Base-by-base conservation (phyloP, 2,113 vertebrate genomes). In the Meriones unguiculatus region DNA sequence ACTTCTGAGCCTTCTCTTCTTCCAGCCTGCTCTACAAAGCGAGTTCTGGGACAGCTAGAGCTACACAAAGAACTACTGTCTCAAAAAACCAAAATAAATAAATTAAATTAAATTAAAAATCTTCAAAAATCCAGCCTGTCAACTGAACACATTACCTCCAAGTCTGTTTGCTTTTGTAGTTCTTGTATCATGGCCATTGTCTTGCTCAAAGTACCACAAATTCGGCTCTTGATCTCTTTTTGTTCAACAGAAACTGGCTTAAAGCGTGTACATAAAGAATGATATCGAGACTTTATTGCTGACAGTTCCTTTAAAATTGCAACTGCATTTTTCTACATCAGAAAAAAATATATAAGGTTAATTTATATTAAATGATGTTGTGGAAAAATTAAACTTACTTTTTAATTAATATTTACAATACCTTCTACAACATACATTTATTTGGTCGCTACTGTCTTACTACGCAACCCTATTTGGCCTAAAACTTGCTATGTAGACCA, bases 221-320 rank as follows among this genome's bases (percentile, higher is more conserved):
- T 99, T 28, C 94, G 94, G 17, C 98, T 97, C 98, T 99, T 99
- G 32, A 98, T 99, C 46, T 99, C 98, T 77, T 98, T 98, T 97
- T 99, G 99, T 64, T 99, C 99, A 0, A 3, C 30, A 32, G 97
- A 97, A 38, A 99, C 97, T 41, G 98, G 97, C 75, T 99, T 98
- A 98, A 99, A 95, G 96, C 98, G 98, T 0, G 78, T 41, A n/a
- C 98, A 98, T 94, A 99, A 98, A 0, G 75, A 96, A 17, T 98
- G 98, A 87, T 99, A 99, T 22, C 98, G 99, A 64, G 98, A 98
- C 95, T 99, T 99, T 96, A 99, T 95, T 24, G 90, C 87, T 0
- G 97, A 98, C 17, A 99, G 97, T 84, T 99, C 99, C 89, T 99
- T 99, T 98, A 99, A 90, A 75, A 99, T 97, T 95, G 98, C 97